Evolutionary conservation across 2,113 vertebrate species (phyloP), one percentile per base, ranked within the genome.

Genomic region (Mobula birostris): DNA sequence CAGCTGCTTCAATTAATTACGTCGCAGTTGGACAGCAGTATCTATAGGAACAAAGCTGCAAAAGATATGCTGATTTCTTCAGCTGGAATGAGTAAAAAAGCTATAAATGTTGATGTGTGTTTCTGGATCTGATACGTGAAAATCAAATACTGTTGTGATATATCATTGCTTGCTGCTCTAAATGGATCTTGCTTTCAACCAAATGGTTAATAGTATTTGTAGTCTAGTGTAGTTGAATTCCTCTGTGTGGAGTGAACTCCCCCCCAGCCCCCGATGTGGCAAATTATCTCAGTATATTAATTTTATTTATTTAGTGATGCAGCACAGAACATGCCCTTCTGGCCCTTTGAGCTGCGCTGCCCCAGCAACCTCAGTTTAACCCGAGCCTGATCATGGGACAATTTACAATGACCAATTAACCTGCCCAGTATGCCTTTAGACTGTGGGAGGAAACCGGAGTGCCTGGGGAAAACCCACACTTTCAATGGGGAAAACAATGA

Each of bases 21-120:
- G 7, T 32, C 58, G 72, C 68, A 88, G 9, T 7, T 85, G 24
- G 36, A 74, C 74, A 32, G 58, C 29, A 82, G 56, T 94, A 21
- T 66, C 79, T 68, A 94, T 83, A 63, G 79, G 78, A 87, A 85
- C 80, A 48, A 83, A 68, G 17, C 17, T 29, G 17, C 78, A 87
- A 88, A 29, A 56, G 14, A 61, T 48, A 88, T 61, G 9, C 29
- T 63, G 24, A 40, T 88, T 29, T 29, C 83, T 63, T 88, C 3
- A 88, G 8, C 56, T 48, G 56, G n/a, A 61, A 24, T 88, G 61
- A 63, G 12, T 63, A 63, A 12, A 14, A 61, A 63, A 27, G 27
- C 58, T 63, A 88, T 63, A 14, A 61, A 6, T n/a, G 11, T 63
- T 88, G 24, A 88, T 88, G 29, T 17, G 29, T 58, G 27, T 61